Conservation (phyloP, 2,797 vertebrate genomes). For the Tinamus major region DNA sequence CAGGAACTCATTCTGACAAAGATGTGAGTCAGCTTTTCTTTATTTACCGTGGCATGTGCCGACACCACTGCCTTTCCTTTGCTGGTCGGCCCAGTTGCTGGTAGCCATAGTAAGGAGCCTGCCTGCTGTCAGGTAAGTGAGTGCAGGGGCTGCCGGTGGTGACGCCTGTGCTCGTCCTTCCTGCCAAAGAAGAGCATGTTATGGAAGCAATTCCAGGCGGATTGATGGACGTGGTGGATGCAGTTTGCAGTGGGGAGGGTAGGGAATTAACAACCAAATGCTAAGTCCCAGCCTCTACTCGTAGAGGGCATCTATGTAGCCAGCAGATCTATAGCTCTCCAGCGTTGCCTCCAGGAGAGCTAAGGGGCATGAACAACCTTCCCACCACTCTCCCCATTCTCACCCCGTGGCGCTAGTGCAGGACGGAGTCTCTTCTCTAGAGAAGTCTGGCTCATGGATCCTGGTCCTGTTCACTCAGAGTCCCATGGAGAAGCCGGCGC, state of each 20-base stretch:
- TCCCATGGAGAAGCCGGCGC: background rate
- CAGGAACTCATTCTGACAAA: background rate
- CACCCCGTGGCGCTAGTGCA: background rate
- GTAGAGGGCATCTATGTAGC: background rate
- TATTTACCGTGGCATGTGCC: background rate
- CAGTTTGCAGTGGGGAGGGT: background rate
- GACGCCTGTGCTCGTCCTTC: background rate
- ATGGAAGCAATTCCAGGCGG: background rate
- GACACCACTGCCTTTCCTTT: background rate
- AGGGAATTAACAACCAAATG: background rate
- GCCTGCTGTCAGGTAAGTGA: conserved; percentile 5
- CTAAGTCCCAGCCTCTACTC: background rate
- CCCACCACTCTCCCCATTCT: background rate
- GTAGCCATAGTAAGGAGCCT: background rate
- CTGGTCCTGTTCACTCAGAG: background rate
- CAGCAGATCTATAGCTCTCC: background rate
- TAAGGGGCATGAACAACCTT: background rate
- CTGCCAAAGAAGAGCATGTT: background rate
- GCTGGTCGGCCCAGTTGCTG: background rate
- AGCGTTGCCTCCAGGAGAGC: background rate
- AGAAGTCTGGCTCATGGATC: background rate
- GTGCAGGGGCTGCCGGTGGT: background rate
- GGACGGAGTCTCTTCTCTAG: background rate
- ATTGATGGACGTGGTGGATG: background rate
- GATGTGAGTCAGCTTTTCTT: background rate